Conservation (phyloP, 1,140 invertebrate species). For the Drosophila navojoa region DNA sequence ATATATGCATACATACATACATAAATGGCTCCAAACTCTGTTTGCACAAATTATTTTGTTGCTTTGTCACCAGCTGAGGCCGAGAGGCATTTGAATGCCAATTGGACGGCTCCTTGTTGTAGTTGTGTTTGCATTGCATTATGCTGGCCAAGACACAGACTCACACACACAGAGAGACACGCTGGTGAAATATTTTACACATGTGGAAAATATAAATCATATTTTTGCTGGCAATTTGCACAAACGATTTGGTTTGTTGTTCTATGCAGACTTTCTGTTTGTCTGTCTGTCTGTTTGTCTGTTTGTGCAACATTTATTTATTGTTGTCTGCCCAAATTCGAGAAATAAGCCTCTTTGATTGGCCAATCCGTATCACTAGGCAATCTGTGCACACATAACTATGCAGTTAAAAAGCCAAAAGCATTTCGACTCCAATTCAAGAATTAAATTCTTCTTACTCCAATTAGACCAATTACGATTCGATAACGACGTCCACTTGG, state of each 20-base stretch:
- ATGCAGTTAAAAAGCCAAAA: background rate
- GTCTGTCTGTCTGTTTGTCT: background rate
- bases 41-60: conserved; percentile 74
- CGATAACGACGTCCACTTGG: too few species aligned
- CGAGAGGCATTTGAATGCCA: conserved; percentile 41
- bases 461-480: too few species aligned
- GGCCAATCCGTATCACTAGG: conserved; percentile 12
- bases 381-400: background rate
- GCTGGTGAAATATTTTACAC: conserved; percentile 50
- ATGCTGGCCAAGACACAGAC: conserved; percentile 51
- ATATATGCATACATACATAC: background rate
- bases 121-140: conserved; percentile 73
- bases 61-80: conserved; percentile 62
- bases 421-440: background rate
- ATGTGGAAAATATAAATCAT: conserved; percentile 70
- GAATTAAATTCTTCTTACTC: too few species aligned
- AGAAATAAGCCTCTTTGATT: conserved; percentile 50
- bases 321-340: conserved; percentile 38
- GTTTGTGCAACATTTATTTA: conserved; percentile 64
- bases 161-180: conserved; percentile 17
- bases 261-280: conserved; percentile 15
- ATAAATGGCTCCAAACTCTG: conserved; percentile 47
- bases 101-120: conserved; percentile 49
- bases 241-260: conserved; percentile 70
- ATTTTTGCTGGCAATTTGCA: conserved; percentile 78